Percentiles rank a stretch among this genome's conserved stretches.
phyloP scores from a whole-genome alignment of 2,888 invertebrate species.

The Zhuqinia jingwanae region DNA sequence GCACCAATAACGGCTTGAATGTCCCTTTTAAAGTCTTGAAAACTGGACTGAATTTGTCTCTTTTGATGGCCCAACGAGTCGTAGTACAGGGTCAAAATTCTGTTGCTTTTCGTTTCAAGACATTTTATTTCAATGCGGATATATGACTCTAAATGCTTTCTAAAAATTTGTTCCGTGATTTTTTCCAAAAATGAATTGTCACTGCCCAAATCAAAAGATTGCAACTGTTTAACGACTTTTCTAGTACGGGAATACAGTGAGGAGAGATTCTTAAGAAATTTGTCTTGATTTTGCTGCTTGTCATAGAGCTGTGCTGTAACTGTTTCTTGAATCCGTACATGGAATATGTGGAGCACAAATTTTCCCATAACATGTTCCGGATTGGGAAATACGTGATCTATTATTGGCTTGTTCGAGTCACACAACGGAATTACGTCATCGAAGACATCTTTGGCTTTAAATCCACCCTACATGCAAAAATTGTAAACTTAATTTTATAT shows the following conservation, averaged over 20 bases:
- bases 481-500: too few relatives aligned
- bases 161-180: conserved; percentile 90
- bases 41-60: conserved; percentile 82
- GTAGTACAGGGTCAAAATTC: conserved; percentile 92
- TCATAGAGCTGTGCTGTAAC: conserved; percentile 90
- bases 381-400: conserved; percentile 95
- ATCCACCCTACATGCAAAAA: conserved; percentile 85
- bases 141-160: conserved; percentile 89
- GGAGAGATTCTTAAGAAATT: conserved; percentile 93
- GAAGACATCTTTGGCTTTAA: conserved; percentile 94
- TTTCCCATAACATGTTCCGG: conserved; percentile 99
- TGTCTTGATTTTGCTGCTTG: conserved; percentile 84
- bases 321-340: conserved; percentile 87
- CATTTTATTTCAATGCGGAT: conserved; percentile 89
- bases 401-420: conserved; percentile 90
- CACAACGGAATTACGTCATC: conserved; percentile 94
- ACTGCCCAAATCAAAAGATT: conserved; percentile 88
- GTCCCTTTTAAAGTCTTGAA: conserved; percentile 95
- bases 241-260: conserved; percentile 93
- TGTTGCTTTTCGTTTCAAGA: conserved; percentile 89
- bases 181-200: conserved; percentile 90
- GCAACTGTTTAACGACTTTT: conserved; percentile 88
- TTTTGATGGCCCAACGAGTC: conserved; percentile 97
- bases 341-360: conserved; percentile 97
- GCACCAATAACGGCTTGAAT: conserved; percentile 96